A percentile compares a stretch with the other conserved stretches of the same genome.
Conservation (phyloP, 2,797 vertebrate genomes). For the Coregonus suidteri region DNA sequence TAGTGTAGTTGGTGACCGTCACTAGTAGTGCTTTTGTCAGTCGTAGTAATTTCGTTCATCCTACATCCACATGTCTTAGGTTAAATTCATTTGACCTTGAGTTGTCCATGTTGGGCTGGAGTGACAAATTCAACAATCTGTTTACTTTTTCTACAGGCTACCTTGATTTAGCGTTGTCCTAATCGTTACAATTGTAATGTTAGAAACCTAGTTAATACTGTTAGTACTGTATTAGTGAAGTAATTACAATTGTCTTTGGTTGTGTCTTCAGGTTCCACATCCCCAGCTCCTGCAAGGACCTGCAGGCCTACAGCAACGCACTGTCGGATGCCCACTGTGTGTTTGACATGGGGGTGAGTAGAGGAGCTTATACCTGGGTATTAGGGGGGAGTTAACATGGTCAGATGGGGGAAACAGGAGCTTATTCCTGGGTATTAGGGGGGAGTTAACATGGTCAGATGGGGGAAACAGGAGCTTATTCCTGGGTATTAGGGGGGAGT, state of each 20-base stretch:
- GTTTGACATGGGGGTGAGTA: slow-evolving; percentile 97
- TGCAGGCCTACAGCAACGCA: slow-evolving; percentile 87
- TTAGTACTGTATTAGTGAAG: neutral
- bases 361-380: neutral
- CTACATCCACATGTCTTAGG: neutral
- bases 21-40: neutral
- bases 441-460: no score
- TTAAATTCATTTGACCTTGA: neutral
- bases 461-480: no score
- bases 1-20: neutral
- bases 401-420: no score
- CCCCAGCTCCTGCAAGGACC: slow-evolving; percentile 87
- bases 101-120: neutral
- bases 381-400: neutral
- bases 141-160: no score
- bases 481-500: neutral
- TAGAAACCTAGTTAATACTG: neutral
- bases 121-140: neutral
- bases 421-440: neutral
- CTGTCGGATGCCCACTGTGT: slow-evolving; percentile 94
- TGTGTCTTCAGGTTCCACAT: slow-evolving; percentile 84
- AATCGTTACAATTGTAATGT: neutral
- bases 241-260: neutral
- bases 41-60: neutral
- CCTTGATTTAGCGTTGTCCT: neutral